Evolutionary conservation across 2,797 vertebrate species (phyloP), one percentile per base, ranked within the genome.

Genomic region (Thaleichthys pacificus): DNA sequence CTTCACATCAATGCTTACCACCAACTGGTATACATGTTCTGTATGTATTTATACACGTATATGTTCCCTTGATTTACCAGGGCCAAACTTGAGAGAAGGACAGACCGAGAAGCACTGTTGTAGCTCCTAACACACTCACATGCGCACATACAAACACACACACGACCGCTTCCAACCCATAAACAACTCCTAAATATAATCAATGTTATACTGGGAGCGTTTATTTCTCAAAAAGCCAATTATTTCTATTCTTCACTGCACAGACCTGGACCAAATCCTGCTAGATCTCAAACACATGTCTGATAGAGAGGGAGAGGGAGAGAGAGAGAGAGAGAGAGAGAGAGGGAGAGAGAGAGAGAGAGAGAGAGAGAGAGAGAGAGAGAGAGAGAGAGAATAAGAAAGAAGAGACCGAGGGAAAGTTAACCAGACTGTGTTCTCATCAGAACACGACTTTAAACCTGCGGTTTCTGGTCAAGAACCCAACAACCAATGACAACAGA

Each of bases 261-360:
- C 61, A 54, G 68, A 51, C 60, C 76, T 82, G 61, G 82, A 83
- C 69, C 79, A 88, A 87, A 80, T 78, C 76, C 71, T 75, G 66
- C 26, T 77, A 81, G 80, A 85, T 86, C 79, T 80, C 57, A 80
- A 84, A 86, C 80, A 88, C 73, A 84, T 80, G 85, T 76, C 72
- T 63, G 14, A 22, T 47, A 58, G 35, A 75, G 30, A 60, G 62
- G 62, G 56, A 47, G 35, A 61, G 7, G 28, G 22, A 61, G 58
- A 61, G 58, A 61, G 58, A 61, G 58, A 22, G 35, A 62, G 72
- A 3, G 54, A 11, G 30, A 35, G 19, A 38, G 68, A 19, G 12
- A 60, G n/a, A 21, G 66, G 35, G 6, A 35, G 51, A 21, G 51
- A 14, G 28, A 26, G 32, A 69, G 32, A 22, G 63, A 65, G 73